A percentile compares a stretch with the other conserved stretches of the same genome.
phyloP scores from a whole-genome alignment of 2,797 vertebrate genomes.

The Anas acuta region DNA sequence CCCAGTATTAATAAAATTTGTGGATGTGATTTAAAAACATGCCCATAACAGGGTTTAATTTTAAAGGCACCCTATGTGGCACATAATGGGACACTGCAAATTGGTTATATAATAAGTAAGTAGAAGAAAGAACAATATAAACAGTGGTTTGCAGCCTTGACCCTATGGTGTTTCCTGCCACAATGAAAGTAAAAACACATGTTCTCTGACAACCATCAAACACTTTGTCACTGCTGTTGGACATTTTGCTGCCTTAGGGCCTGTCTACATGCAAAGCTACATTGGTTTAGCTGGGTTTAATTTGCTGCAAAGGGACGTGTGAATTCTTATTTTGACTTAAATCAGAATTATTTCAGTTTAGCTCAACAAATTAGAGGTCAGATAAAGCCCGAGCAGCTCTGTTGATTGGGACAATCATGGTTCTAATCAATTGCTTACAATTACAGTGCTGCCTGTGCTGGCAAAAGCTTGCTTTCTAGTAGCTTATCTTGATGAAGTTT shows the following conservation, averaged over 20 bases:
- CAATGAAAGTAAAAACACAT: conserved; percentile 69
- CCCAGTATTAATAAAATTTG: conserved; percentile 27
- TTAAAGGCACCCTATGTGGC: conserved; percentile 9
- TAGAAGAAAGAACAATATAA: conserved; percentile 58
- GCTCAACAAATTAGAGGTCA: conserved; percentile 44
- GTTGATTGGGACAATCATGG: conserved; percentile 32
- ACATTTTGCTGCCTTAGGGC: conserved; percentile 41
- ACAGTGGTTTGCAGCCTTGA: conserved; percentile 60
- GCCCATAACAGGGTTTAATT: conserved; percentile 11
- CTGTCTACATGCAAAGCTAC: conserved; percentile 28
- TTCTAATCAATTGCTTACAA: conserved; percentile 44
- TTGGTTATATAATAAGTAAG: conserved; percentile 48
- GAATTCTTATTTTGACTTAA: conserved; percentile 53
- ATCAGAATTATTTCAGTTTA: conserved; percentile 42
- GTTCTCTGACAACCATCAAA: conserved; percentile 51
- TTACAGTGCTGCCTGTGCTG: not conserved
- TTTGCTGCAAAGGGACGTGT: conserved; percentile 25
- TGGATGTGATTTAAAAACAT: not conserved
- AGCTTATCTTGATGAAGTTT: conserved; percentile 41
- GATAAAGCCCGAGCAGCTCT: conserved; percentile 10
- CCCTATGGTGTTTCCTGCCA: conserved; percentile 60
- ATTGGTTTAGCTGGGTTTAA: conserved; percentile 38
- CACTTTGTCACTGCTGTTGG: conserved; percentile 54
- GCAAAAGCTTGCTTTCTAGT: conserved; percentile 13
- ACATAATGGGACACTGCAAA: conserved; percentile 27